Conservation (phyloP, 2,888 invertebrate genomes). For the Ditula angustiorana region DNA sequence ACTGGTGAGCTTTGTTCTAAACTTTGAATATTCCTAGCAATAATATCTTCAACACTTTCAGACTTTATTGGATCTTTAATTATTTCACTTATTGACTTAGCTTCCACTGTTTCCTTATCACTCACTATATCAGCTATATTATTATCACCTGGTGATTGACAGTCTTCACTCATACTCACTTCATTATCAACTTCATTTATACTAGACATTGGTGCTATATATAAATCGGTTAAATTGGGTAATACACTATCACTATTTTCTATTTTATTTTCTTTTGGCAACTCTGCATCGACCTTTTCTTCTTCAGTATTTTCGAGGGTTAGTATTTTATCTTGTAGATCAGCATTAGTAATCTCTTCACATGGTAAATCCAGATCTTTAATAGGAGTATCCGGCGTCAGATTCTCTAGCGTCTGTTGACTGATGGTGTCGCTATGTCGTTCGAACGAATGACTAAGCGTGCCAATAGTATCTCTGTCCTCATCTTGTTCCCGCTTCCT, state of each 20-base stretch:
- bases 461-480: conserved; percentile 75
- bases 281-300: conserved; percentile 50
- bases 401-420: conserved; percentile 76
- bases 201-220: conserved; percentile 76
- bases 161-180: conserved; percentile 75
- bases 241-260: conserved; percentile 70
- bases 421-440: conserved; percentile 75
- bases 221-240: conserved; percentile 74
- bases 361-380: conserved; percentile 65
- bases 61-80: conserved; percentile 27
- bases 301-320: conserved; percentile 15
- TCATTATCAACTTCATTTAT: conserved; percentile 71
- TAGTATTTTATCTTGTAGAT: conserved; percentile 23
- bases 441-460: conserved; percentile 78
- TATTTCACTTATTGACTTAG: conserved; percentile 71
- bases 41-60: conserved; percentile 26
- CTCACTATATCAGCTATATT: conserved; percentile 64
- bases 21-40: conserved; percentile 25
- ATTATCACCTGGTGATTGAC: conserved; percentile 77
- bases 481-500: conserved; percentile 64
- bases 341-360: conserved; percentile 33
- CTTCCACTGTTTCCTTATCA: conserved; percentile 68
- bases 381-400: conserved; percentile 76
- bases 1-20: conserved; percentile 32
- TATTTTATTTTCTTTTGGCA: conserved; percentile 72